Base-by-base conservation (phyloP, 2,888 invertebrate genomes). In the Limulus polyphemus region DNA sequence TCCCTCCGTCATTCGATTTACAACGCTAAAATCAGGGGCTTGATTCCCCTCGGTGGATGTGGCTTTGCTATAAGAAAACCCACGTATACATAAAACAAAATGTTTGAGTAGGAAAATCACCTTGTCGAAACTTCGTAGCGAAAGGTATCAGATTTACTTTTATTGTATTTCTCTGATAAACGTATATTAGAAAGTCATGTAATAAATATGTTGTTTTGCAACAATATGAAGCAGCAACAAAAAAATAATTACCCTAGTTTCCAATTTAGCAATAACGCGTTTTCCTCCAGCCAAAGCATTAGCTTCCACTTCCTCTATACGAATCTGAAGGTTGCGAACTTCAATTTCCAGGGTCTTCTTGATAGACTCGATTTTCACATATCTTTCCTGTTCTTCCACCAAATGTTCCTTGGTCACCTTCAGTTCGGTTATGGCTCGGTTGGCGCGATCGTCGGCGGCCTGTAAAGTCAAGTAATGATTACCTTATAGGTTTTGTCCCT, bases 301-400 rank as follows among this genome's bases (percentile, higher is more conserved):
- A 73, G 94, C 88, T 79, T 97, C 95, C 71, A 97, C 94, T 79
- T 95, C 95, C 78, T 94, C 93, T 75, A 94, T 82, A 75, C 93
- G 89, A 71, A 93, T 82, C 71, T 90, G 89, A 76, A 94, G 81
- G 79, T 91, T 93, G 85, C 92, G 93, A 73, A 94, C 93, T 82
- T 95, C 95, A 76, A 93, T 91, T 81, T 97, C 95, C 75, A 95
- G 84, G 68, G 92, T 90, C 82, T 95, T 95, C 84, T 94, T 93
- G 81, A 95, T 88, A 72, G 94, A 87, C 81, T 97, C 95, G 78
- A 95, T 90, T 83, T 94, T 95, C 74, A 94, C 88, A 73, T 92
- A 88, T 77, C 94, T 90, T 77, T 95, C 95, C 79, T 92, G 91
- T 78, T 97, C 95, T 77, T 94, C 94, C 77, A 94, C 93, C 74